These are phyloP conservation scores for Ceratitis capitata DNA, from an alignment of 1,140 invertebrate genomes.

Conservation along the genomic window DNA sequence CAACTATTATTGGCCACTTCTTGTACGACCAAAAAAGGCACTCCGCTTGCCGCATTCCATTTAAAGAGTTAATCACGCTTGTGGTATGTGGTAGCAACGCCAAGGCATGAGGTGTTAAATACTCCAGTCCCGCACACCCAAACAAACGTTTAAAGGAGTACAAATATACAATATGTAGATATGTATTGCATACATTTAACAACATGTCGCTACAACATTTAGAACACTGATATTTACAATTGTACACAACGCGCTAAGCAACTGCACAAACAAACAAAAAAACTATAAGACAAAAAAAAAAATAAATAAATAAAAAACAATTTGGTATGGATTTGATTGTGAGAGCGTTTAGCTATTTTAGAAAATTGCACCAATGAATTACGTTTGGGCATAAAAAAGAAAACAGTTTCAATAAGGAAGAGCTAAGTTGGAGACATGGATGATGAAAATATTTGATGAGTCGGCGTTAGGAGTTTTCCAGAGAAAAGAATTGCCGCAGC, in stretches of 20 bases:
- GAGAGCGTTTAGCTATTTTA: constrained; percentile 32
- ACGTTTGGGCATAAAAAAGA: not conserved
- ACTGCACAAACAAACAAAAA: not conserved
- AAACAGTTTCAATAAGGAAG: too few relatives aligned
- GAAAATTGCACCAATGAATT: constrained; percentile 7
- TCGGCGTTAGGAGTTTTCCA: too few relatives aligned
- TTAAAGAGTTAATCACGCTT: constrained; percentile 30
- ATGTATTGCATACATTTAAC: not conserved
- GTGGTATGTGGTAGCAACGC: constrained; percentile 31
- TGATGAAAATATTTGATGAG: too few relatives aligned
- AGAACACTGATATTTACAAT: not conserved
- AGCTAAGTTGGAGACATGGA: too few relatives aligned
- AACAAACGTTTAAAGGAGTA: not conserved
- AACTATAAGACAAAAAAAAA: too few relatives aligned
- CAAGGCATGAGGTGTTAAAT: constrained; percentile 32
- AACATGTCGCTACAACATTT: constrained; percentile 35
- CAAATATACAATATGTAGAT: not conserved
- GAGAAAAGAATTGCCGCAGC: not conserved
- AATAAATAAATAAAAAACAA: not conserved
- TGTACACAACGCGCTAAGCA: not conserved
- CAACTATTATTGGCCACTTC: not conserved
- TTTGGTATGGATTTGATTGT: not conserved
- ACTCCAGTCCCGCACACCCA: not conserved
- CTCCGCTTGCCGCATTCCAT: constrained; percentile 31
- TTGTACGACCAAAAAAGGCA: constrained; percentile 21